Percentiles rank a stretch among this genome's conserved stretches.
phyloP scores from a whole-genome alignment of 2,797 vertebrate species.

The Stomatorhinus walkeri region DNA sequence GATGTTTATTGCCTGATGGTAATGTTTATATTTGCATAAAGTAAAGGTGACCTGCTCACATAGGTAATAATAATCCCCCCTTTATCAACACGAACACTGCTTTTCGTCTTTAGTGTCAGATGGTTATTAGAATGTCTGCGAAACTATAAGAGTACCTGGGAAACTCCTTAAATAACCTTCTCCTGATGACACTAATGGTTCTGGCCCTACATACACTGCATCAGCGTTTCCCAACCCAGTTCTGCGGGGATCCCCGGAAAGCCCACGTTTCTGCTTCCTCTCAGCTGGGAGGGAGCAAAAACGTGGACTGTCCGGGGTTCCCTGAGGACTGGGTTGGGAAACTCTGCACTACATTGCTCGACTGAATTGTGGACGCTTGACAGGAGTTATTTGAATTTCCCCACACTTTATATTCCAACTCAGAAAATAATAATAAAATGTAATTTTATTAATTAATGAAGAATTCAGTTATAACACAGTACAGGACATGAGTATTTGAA shows the following conservation, averaged over 20 bases:
- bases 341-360: not conserved
- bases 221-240: not conserved
- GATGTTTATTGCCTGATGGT: not conserved
- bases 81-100: not conserved
- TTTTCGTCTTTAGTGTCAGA: not conserved
- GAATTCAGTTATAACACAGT: not conserved
- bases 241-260: not conserved
- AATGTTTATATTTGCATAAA: not conserved
- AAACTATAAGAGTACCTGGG: not conserved
- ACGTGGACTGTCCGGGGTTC: not conserved
- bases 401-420: not conserved
- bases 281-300: not conserved
- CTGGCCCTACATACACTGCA: not conserved
- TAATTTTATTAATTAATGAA: not conserved
- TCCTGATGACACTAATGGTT: not conserved
- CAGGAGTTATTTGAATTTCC: not conserved
- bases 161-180: not conserved
- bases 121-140: not conserved
- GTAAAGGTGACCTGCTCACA: not conserved
- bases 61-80: not conserved
- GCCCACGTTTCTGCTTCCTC: not conserved
- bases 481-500: not conserved
- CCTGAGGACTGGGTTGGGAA: not conserved
- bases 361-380: not conserved
- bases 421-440: not conserved